A percentile compares a stretch with the other conserved stretches of the same genome.
Evolutionary conservation across 2,888 invertebrate genomes (phyloP).

Genomic region (Acrocera orbiculus): DNA sequence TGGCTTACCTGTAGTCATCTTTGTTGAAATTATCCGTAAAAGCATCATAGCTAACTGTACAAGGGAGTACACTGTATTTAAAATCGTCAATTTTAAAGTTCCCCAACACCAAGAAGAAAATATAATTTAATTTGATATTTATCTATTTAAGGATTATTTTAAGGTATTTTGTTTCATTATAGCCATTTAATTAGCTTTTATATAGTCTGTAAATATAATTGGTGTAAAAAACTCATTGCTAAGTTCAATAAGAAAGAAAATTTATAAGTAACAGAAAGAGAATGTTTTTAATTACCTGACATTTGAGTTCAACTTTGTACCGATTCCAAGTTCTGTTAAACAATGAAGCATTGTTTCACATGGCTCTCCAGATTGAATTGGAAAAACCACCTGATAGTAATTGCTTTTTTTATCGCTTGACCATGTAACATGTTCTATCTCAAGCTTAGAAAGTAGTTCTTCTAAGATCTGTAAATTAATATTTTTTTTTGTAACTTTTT

Average conservation of each 20-base stretch:
- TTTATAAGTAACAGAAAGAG: neutral
- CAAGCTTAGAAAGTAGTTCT: conserved; percentile 44
- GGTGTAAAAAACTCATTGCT: too few species aligned
- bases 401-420: conserved; percentile 46
- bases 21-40: conserved; percentile 20
- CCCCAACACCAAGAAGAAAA: too few species aligned
- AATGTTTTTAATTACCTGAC: conserved; percentile 39
- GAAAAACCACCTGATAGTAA: conserved; percentile 53
- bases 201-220: too few species aligned
- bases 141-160: too few species aligned
- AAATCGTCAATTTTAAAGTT: too few species aligned
- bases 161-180: too few species aligned
- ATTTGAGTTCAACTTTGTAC: conserved; percentile 48
- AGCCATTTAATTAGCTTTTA: too few species aligned
- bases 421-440: conserved; percentile 54
- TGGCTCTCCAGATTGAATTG: conserved; percentile 47
- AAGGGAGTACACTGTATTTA: conserved; percentile 39
- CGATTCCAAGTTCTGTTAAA: conserved; percentile 53
- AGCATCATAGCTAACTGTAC: conserved; percentile 37
- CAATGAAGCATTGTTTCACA: conserved; percentile 59
- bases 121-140: too few species aligned
- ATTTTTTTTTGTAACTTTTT: conserved; percentile 1
- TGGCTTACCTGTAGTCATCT: conserved; percentile 25
- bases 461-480: conserved; percentile 39
- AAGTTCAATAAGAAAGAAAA: too few species aligned